These are phyloP conservation scores for Beroe forskalii DNA, from an alignment of 37 sponge, comb jelly and placozoan genomes.

Conservation along the genomic window DNA sequence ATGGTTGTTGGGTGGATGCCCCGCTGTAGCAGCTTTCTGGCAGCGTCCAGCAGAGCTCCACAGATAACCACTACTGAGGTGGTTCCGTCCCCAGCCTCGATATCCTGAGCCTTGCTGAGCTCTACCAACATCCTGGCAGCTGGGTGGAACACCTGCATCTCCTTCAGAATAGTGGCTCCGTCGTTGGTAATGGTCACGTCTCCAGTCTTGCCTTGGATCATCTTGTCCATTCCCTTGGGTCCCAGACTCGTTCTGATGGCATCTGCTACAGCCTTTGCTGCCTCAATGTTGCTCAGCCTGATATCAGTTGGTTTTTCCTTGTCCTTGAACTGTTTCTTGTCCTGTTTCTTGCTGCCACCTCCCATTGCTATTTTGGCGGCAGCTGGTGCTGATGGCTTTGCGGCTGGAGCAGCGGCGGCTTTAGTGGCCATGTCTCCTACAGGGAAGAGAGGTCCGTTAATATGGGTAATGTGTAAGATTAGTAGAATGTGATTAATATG, in stretches of 20 bases:
- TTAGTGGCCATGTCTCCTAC: constrained; percentile 39
- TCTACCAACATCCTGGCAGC: constrained; percentile 98
- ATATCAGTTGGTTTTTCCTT: constrained; percentile 88
- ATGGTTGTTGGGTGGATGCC: constrained; percentile 99
- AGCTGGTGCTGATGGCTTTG: constrained; percentile 22
- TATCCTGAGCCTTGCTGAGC: constrained; percentile 97
- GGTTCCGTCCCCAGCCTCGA: constrained; percentile 99
- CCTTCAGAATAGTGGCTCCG: constrained; percentile 98
- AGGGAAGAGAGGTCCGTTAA: background rate
- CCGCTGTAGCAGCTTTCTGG: constrained; percentile 78
- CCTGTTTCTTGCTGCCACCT: background rate
- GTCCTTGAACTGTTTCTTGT: constrained; percentile 76
- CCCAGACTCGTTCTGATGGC: constrained; percentile 98
- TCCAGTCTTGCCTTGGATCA: constrained; percentile 89
- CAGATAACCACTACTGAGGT: constrained; percentile 95
- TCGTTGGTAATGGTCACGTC: constrained; percentile 99
- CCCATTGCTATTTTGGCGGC: constrained; percentile 59
- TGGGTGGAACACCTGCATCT: constrained; percentile 98
- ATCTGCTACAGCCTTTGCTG: constrained; percentile 98
- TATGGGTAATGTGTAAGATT: background rate
- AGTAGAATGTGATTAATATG: too few relatives aligned
- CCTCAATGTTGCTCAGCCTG: constrained; percentile 88
- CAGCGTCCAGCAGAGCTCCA: constrained; percentile 87
- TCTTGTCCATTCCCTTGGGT: constrained; percentile 99
- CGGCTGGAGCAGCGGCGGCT: background rate